Evolutionary conservation across 1,140 invertebrate species (phyloP).

Genomic region (Chionoecetes opilio): DNA sequence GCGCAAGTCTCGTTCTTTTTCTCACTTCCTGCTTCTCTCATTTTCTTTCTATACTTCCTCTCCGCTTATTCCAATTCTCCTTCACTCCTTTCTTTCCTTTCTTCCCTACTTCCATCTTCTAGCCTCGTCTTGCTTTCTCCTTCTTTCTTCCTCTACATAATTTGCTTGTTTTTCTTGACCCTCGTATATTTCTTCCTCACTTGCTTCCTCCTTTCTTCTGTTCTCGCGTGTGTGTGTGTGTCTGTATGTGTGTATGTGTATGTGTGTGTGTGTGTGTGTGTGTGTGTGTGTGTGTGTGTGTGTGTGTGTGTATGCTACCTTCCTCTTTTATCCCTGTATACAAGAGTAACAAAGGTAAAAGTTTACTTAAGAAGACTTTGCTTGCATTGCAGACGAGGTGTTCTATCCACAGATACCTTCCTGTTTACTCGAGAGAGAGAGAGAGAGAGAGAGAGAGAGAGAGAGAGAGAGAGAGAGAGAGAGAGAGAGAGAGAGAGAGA

Average conservation of each 20-base stretch:
- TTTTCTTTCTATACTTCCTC: background rate
- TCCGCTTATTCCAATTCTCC: background rate
- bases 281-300: conserved; percentile 8
- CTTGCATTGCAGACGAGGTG: background rate
- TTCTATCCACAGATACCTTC: background rate
- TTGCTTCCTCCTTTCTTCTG: background rate
- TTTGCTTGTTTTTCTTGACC: background rate
- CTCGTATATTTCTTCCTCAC: background rate
- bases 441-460: background rate
- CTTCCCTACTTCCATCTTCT: background rate
- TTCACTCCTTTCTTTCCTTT: no score
- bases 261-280: background rate
- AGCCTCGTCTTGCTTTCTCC: background rate
- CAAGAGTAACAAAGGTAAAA: background rate
- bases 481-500: background rate
- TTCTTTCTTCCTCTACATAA: conserved; percentile 21
- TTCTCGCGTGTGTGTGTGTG: background rate
- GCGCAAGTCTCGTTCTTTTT: background rate
- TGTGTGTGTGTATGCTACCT: background rate
- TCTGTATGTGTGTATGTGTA: background rate
- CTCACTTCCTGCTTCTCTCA: background rate
- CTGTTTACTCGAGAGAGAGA: conserved; percentile 34
- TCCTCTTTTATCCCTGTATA: background rate
- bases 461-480: background rate
- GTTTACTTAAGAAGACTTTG: background rate